Percentiles rank a stretch among this genome's conserved stretches.
Conservation (phyloP, 2,888 invertebrate genomes). For the Teleogryllus oceanicus region DNA sequence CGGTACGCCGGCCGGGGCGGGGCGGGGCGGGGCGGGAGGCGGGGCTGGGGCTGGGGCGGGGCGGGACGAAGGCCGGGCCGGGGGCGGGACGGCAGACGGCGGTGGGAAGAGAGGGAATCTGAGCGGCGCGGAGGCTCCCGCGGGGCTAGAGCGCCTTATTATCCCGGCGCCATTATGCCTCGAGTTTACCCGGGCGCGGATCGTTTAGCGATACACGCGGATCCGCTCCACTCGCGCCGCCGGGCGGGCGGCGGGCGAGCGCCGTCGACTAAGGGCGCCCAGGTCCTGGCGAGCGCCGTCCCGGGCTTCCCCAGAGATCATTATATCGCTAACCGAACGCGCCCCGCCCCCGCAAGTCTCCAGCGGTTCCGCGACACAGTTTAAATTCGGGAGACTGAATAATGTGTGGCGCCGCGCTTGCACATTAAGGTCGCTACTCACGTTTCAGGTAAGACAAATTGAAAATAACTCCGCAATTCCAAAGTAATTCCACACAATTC, state of each 20-base stretch:
- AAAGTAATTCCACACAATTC: no score
- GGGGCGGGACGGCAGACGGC: background rate
- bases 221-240: background rate
- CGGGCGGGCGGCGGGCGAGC: background rate
- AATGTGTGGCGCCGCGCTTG: no score
- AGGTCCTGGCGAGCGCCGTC: background rate
- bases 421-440: no score
- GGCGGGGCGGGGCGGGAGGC: background rate
- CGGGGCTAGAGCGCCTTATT: background rate
- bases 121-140: background rate
- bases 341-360: background rate
- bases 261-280: background rate
- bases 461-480: no score
- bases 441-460: no score
- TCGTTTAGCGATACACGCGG: background rate
- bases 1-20: background rate
- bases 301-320: background rate
- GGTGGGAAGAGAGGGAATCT: background rate
- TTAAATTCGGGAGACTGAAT: no score
- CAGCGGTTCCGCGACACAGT: background rate
- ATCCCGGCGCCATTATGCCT: background rate
- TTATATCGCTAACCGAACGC: background rate
- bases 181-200: background rate
- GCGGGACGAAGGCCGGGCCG: background rate
- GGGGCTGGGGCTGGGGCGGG: no score